These are phyloP conservation scores for Drosophila birchii DNA, from an alignment of 2,888 invertebrate genomes.

Conservation along the genomic window DNA sequence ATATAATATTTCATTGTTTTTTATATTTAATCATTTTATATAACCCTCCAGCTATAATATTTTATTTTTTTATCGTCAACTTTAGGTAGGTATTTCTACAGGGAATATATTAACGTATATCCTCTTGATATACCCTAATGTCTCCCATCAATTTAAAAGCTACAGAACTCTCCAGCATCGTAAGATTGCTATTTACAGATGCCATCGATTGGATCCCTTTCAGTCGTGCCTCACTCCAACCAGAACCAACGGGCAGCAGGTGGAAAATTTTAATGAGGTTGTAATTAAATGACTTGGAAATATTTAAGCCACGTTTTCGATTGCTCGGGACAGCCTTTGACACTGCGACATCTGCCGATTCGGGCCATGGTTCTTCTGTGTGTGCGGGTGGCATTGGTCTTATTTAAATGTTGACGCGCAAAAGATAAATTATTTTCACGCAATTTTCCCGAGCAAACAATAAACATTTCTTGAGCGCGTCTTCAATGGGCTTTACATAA, in stretches of 20 bases:
- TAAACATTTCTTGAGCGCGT: slow-evolving; percentile 63
- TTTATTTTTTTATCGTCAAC: background rate
- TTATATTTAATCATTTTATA: no score
- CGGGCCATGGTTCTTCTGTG: background rate
- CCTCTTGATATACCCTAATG: background rate
- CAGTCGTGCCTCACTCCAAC: slow-evolving; percentile 3
- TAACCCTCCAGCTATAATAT: background rate
- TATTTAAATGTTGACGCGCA: slow-evolving; percentile 68
- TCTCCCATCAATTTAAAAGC: slow-evolving; percentile 3
- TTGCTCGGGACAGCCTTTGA: slow-evolving; percentile 56
- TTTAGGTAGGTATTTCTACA: no score
- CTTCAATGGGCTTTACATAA: slow-evolving; percentile 68
- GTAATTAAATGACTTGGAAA: slow-evolving; percentile 80
- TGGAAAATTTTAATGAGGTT: slow-evolving; percentile 75
- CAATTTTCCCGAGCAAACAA: slow-evolving; percentile 72
- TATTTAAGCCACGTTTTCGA: slow-evolving; percentile 71
- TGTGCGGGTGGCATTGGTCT: slow-evolving; percentile 27
- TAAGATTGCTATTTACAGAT: slow-evolving; percentile 23
- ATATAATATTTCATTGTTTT: background rate
- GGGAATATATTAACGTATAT: background rate
- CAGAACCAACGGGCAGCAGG: slow-evolving; percentile 49
- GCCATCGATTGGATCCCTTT: slow-evolving; percentile 32
- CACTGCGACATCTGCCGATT: slow-evolving; percentile 53
- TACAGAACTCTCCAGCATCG: slow-evolving; percentile 4
- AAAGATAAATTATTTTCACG: slow-evolving; percentile 78